Percentiles rank a stretch among this genome's conserved stretches.
Conservation (phyloP, 2,797 vertebrate genomes). For the Pelochelys cantorii region DNA sequence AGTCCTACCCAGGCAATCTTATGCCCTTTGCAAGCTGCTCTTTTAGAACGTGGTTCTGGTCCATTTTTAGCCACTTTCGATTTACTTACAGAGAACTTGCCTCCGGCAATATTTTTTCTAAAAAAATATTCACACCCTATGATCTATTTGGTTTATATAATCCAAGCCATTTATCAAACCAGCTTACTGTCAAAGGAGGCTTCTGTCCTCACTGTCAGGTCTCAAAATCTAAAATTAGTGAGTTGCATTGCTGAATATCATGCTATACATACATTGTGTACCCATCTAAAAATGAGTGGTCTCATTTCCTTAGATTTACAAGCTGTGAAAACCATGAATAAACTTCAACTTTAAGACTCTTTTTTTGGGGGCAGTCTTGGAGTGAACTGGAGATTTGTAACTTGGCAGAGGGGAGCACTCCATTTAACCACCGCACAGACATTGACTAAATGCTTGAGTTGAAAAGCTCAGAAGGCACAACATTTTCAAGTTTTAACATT, state of each 20-base stretch:
- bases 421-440: constrained; percentile 55
- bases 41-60: not conserved
- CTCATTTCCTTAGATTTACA: constrained; percentile 70
- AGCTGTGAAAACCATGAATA: constrained; percentile 52
- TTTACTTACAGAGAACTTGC: not conserved
- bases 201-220: not conserved
- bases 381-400: constrained; percentile 54
- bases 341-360: constrained; percentile 29
- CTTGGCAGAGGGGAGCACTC: constrained; percentile 50
- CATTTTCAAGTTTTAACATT: not conserved
- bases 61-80: not conserved
- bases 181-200: not conserved
- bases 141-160: not conserved
- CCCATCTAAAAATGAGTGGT: constrained; percentile 46
- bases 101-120: not conserved
- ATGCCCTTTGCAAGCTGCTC: accelerated
- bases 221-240: not conserved
- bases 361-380: constrained; percentile 28
- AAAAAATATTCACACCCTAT: not conserved
- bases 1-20: not conserved
- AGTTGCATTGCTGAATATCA: constrained; percentile 28
- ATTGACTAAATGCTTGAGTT: constrained; percentile 60
- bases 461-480: constrained; percentile 56
- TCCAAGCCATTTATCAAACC: not conserved
- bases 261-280: not conserved